Evolutionary conservation across 2,113 vertebrate species (phyloP), one percentile per base, ranked within the genome.

Genomic region (Dicaeum eximium): DNA sequence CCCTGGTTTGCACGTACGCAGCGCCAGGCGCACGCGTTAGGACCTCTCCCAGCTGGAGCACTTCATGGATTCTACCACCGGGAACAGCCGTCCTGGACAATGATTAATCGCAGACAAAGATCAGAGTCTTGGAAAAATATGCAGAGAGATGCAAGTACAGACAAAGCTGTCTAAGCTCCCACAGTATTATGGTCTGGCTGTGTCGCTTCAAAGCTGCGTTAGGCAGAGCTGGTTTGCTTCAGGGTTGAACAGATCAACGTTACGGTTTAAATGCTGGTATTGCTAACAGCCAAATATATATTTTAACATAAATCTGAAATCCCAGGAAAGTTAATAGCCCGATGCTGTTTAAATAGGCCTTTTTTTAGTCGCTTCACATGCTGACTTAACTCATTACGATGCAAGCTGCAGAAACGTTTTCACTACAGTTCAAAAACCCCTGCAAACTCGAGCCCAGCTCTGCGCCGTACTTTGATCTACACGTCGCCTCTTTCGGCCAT

Each of bases 141-240:
- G 71, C 90, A 80, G 74, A 87, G 81, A 86, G 58, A 85, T 83
- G 87, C 93, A 87, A 91, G 84, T 65, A 79, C 74, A 65, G 93
- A 95, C 95, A 96, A 95, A 96, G 95, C 92, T 90, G 74, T 75
- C 89, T 90, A 69, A 95, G 93, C 95, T 94, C 95, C 91, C 93
- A 90, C 94, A 88, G 92, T 92, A 95, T 92, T 92, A 94, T 77
- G 93, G 91, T 79, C 92, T 96, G 93, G 67, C 88, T 85, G 74
- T 57, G 80, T 47, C 15, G 10, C 80, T 95, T 93, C 91, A 90
- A 93, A 95, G 92, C 74, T 53, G 85, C 5, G 17, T 77, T 42
- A 86, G 35, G 60, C 94, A 92, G 47, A 90, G 64, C 79, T 88
- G 30, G 71, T 74, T 92, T 93, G 95, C 95, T 96, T 92, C 92